phyloP scores from a whole-genome alignment of 2,888 invertebrate species.

The Lasius fuliginosus region DNA sequence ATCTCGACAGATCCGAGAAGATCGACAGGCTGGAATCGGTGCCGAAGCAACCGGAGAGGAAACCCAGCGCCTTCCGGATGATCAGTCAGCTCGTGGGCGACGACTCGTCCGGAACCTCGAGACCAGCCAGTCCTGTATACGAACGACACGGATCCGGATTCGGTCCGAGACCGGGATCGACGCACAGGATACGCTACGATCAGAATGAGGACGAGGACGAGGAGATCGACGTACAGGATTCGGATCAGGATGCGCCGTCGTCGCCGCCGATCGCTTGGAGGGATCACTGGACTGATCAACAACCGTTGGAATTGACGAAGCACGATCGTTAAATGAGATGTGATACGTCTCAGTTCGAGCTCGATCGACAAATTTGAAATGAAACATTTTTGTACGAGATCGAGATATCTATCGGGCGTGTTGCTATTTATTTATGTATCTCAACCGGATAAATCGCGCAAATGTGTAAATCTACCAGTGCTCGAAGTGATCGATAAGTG shows the following conservation, averaged over 20 bases:
- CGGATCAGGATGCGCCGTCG: constrained; percentile 89
- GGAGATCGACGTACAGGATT: constrained; percentile 95
- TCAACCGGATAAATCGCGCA: background rate
- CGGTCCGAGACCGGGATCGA: constrained; percentile 35
- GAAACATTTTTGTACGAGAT: background rate
- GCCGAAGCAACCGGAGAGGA: constrained; percentile 75
- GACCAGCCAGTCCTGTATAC: constrained; percentile 72
- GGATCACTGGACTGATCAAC: constrained; percentile 86
- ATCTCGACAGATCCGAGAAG: constrained; percentile 61
- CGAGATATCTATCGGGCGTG: background rate
- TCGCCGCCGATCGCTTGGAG: constrained; percentile 85
- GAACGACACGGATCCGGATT: constrained; percentile 78
- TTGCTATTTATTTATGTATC: constrained; percentile 17
- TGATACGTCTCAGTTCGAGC: background rate
- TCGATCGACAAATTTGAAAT: background rate
- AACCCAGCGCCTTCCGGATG: constrained; percentile 85
- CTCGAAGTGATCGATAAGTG: constrained; percentile 18
- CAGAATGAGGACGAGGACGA: constrained; percentile 88
- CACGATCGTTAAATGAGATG: constrained; percentile 89
- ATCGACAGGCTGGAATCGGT: constrained; percentile 70
- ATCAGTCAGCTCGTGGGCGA: constrained; percentile 84
- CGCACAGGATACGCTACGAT: constrained; percentile 64
- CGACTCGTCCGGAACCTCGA: constrained; percentile 74
- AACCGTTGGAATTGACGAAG: constrained; percentile 91
- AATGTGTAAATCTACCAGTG: constrained; percentile 3